These are phyloP conservation scores for Drosophila trichaetosa DNA, from an alignment of 2,888 invertebrate genomes.

Conservation along the genomic window DNA sequence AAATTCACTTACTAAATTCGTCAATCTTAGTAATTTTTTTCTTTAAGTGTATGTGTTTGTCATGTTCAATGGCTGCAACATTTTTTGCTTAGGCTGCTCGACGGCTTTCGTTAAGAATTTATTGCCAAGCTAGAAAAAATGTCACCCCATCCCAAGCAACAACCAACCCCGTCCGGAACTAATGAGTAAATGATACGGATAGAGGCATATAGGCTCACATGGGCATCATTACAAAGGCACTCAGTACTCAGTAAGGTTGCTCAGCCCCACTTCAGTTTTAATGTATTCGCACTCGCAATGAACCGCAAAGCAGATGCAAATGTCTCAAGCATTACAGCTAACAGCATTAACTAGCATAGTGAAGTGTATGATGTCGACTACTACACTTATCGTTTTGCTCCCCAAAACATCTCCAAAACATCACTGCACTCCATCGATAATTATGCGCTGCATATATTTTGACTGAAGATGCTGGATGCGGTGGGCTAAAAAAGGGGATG, in stretches of 20 bases:
- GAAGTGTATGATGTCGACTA: conserved; percentile 35
- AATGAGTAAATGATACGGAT: conserved; percentile 71
- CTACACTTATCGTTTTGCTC: conserved; percentile 57
- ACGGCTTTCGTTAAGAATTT: conserved; percentile 53
- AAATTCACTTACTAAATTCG: not conserved
- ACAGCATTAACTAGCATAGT: conserved; percentile 75
- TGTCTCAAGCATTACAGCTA: conserved; percentile 74
- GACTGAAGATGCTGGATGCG: conserved; percentile 4
- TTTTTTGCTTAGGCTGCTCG: conserved; percentile 23
- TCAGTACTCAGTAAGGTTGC: conserved; percentile 6
- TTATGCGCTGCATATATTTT: conserved; percentile 78
- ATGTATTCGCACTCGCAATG: conserved; percentile 80
- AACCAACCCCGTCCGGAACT: conserved; percentile 22
- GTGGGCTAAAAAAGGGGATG: not conserved
- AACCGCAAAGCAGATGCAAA: conserved; percentile 79
- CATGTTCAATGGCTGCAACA: conserved; percentile 36
- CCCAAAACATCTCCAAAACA: conserved; percentile 27
- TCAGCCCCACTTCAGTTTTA: conserved; percentile 68
- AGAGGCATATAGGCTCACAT: conserved; percentile 1
- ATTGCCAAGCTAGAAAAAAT: conserved; percentile 65
- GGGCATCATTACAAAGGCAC: conserved; percentile 1
- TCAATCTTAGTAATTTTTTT: not conserved
- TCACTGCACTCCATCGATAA: conserved; percentile 72
- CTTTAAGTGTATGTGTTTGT: conserved; percentile 20
- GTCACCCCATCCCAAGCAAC: conserved; percentile 9